Percentiles rank a stretch among this genome's conserved stretches.
Evolutionary conservation across 2,888 invertebrate species (phyloP).

Genomic region (Drosophila mimetica): DNA sequence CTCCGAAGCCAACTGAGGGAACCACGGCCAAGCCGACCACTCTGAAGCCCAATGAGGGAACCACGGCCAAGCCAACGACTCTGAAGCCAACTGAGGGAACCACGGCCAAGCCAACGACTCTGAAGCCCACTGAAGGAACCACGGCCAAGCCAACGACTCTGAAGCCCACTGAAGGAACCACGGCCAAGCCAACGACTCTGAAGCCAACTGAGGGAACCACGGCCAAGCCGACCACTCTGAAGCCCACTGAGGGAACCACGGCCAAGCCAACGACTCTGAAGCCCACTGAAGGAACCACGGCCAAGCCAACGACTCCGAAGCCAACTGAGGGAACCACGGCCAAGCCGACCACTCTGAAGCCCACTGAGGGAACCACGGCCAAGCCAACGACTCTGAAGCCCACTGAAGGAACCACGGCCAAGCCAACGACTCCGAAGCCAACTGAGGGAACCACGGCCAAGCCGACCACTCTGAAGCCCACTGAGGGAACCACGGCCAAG

Average conservation of each 20-base stretch:
- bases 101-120: background rate
- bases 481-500: background rate
- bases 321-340: constrained; percentile 5
- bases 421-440: background rate
- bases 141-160: background rate
- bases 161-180: background rate
- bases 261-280: background rate
- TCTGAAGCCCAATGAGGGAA: background rate
- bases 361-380: background rate
- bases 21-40: constrained; percentile 6
- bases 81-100: background rate
- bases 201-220: background rate
- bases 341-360: constrained; percentile 2
- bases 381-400: constrained; percentile 1
- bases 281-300: constrained; percentile 4
- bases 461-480: constrained; percentile 3
- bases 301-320: constrained; percentile 1
- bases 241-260: background rate
- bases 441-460: background rate
- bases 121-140: background rate
- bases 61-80: background rate
- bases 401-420: background rate
- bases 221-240: constrained; percentile 1
- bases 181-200: constrained; percentile 3
- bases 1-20: background rate